Base-by-base conservation (phyloP, 2,797 vertebrate genomes). In the Sebastes goodei region DNA sequence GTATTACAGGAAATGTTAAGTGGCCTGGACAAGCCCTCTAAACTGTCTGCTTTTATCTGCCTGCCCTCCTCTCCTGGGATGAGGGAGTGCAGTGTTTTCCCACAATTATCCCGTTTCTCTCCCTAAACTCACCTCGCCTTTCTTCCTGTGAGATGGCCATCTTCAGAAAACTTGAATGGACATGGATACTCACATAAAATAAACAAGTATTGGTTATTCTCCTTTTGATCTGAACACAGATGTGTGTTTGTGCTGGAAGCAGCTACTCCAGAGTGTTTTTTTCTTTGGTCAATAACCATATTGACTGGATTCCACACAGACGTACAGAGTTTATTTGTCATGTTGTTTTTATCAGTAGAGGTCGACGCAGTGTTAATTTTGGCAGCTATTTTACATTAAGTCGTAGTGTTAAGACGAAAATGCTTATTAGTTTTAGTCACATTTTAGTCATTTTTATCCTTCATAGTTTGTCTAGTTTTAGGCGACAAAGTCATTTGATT, bases 71-170 rank as follows among this genome's bases (percentile, higher is more conserved):
- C 89, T 84, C 85, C 72, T 25, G 91, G 85, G 89, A 89, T 38
- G 23, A 23, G 53, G 56, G 15, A 85, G 84, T 33, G 52, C 49
- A 46, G 29, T 42, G 64, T 78, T 88, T 92, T 89, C 90, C 90
- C 87, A 90, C 88, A 90, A 88, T 94, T 90, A 92, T 92, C 87
- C 10, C 7, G 27, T 88, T 86, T 85, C 88, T 85, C 70, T 63
- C 74, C 42, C 42, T 15, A 61, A 86, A 74, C 74, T 80, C 82
- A 67, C 76, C 79, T 86, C 61, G 57, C 74, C 56, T 77, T 78
- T 38, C 86, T 86, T 91, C 87, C 88, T 89, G 85, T 82, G 30
- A 78, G 81, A 89, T 80, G 81, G 59, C 53, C 69, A 82, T 92
- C 84, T 87, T 68, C 77, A 74, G 60, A 76, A 86, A 87, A 56